phyloP scores from a whole-genome alignment of 1,140 invertebrate genomes.

The Chrysomallon squamiferum region DNA sequence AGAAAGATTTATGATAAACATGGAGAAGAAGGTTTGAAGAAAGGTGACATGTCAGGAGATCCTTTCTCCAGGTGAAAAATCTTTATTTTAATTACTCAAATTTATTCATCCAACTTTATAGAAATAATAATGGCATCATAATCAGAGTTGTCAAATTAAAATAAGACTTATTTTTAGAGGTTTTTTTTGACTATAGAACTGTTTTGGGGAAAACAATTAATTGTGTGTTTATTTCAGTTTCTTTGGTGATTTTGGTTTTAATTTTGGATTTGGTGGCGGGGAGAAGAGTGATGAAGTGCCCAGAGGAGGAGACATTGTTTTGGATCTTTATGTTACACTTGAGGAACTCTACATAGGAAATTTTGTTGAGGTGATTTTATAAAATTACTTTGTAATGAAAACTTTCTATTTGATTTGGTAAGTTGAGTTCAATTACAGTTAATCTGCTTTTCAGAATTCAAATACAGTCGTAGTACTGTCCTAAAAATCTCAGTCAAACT shows the following conservation, averaged over 20 bases:
- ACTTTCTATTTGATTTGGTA: no score
- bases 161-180: no score
- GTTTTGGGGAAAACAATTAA: no score
- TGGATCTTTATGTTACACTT: constrained; percentile 92
- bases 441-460: no score
- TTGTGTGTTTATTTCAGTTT: constrained; percentile 69
- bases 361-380: constrained; percentile 95
- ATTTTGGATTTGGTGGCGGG: constrained; percentile 71
- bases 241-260: constrained; percentile 88
- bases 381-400: no score
- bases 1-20: constrained; percentile 93
- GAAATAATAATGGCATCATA: no score
- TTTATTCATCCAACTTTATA: background rate
- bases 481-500: no score
- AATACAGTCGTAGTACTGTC: no score
- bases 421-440: no score
- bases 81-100: background rate
- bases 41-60: constrained; percentile 79
- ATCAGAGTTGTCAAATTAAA: no score
- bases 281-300: constrained; percentile 80
- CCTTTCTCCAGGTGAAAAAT: constrained; percentile 72
- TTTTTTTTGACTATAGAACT: no score
- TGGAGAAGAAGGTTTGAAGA: constrained; percentile 96
- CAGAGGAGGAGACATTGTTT: constrained; percentile 89
- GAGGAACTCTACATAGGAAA: constrained; percentile 98